Evolutionary conservation across 1,140 invertebrate species (phyloP).

Genomic region (Cherax quadricarinatus): DNA sequence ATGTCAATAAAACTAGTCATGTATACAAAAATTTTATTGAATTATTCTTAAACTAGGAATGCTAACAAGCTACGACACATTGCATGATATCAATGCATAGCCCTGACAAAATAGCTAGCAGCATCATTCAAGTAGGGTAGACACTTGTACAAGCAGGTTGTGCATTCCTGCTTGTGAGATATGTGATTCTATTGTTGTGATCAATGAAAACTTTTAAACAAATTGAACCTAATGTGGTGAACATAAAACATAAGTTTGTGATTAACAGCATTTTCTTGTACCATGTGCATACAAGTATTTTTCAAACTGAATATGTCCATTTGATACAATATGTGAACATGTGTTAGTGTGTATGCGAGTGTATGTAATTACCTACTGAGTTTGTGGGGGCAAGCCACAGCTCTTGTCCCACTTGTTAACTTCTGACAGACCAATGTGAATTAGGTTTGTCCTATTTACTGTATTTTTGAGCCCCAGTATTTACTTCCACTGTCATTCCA

Average conservation of each 20-base stretch:
- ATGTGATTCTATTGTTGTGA: slow-evolving; percentile 41
- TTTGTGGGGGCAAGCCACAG: too few relatives aligned
- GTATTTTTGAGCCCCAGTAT: too few relatives aligned
- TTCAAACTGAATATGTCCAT: too few relatives aligned
- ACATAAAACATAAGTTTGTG: background rate
- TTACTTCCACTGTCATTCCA: too few relatives aligned
- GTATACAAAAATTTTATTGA: slow-evolving; percentile 33
- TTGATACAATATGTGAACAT: background rate
- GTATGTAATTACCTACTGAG: background rate
- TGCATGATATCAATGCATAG: slow-evolving; percentile 53
- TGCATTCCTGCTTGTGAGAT: slow-evolving; percentile 24
- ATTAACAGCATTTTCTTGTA: background rate
- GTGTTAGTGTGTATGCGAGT: background rate
- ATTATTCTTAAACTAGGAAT: slow-evolving; percentile 35
- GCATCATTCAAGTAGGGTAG: slow-evolving; percentile 38
- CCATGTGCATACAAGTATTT: too few relatives aligned
- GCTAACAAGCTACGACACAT: slow-evolving; percentile 37
- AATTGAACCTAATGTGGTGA: too few relatives aligned
- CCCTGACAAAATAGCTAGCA: slow-evolving; percentile 44
- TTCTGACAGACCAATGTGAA: too few relatives aligned
- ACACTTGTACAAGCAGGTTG: slow-evolving; percentile 9
- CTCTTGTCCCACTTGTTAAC: too few relatives aligned
- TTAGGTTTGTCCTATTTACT: too few relatives aligned
- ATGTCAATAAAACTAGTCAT: background rate
- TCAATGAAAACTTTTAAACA: background rate